These are phyloP conservation scores for Erythrolamprus reginae DNA, from an alignment of 2,113 vertebrate species.

Conservation along the genomic window DNA sequence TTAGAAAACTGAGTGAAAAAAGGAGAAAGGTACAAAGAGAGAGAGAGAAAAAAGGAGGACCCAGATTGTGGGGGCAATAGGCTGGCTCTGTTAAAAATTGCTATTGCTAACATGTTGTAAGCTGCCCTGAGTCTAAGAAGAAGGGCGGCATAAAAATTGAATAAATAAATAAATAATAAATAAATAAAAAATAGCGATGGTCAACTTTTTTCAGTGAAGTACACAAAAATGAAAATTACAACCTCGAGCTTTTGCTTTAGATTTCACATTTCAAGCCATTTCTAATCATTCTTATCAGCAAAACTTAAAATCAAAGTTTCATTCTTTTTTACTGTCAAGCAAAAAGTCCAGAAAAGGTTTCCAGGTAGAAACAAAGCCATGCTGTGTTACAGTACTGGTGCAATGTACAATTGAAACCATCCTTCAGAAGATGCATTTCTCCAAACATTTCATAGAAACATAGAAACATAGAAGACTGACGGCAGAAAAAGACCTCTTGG, in stretches of 20 bases:
- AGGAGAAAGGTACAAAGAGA: neutral
- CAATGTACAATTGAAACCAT: neutral
- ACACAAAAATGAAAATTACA: neutral
- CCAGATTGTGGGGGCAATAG: too few relatives aligned
- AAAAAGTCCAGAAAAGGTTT: neutral
- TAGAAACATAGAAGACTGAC: too few relatives aligned
- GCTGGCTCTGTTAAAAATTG: too few relatives aligned
- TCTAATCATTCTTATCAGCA: neutral
- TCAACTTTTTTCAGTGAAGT: neutral
- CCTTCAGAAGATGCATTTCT: neutral
- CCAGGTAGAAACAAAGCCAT: neutral
- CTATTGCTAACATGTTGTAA: too few relatives aligned
- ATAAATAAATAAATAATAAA: too few relatives aligned
- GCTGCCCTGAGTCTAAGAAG: too few relatives aligned
- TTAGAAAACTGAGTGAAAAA: neutral
- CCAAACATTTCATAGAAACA: neutral
- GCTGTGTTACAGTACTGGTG: neutral
- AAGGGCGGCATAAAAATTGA: too few relatives aligned
- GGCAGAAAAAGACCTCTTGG: too few relatives aligned
- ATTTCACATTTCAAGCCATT: neutral
- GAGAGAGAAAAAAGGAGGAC: too few relatives aligned
- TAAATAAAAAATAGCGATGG: neutral
- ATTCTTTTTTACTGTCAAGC: neutral
- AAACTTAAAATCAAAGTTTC: neutral
- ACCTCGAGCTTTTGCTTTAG: neutral